phyloP scores from a whole-genome alignment of 1,140 invertebrate species.

The Ooceraea biroi region DNA sequence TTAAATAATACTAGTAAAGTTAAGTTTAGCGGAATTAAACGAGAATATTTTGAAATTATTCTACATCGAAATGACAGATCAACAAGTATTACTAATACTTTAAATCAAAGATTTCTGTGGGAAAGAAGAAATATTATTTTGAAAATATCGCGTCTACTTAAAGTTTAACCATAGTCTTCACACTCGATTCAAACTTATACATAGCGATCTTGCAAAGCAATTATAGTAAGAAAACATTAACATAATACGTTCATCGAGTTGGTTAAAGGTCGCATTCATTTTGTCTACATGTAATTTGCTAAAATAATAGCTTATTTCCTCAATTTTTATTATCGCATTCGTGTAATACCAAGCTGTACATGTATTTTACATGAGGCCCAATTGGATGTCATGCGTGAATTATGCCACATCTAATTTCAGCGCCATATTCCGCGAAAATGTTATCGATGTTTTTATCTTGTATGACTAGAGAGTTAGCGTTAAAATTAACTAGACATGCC shows the following conservation, averaged over 20 bases:
- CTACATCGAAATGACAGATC: not conserved
- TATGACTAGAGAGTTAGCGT: conserved; percentile 57
- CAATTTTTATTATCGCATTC: conserved; percentile 17
- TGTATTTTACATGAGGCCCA: conserved; percentile 46
- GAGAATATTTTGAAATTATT: not conserved
- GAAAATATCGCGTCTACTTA: not conserved
- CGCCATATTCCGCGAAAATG: conserved; percentile 28
- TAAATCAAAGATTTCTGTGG: not conserved
- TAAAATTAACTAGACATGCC: conserved; percentile 69
- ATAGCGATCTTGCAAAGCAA: conserved; percentile 3
- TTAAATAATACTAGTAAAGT: not conserved
- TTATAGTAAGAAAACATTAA: conserved; percentile 23
- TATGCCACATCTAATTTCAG: conserved; percentile 58
- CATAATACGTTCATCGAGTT: conserved; percentile 30
- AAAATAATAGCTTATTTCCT: conserved; percentile 19
- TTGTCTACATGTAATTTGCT: not conserved
- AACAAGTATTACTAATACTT: not conserved
- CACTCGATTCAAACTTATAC: conserved; percentile 15
- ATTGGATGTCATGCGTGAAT: conserved; percentile 49
- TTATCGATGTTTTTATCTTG: conserved; percentile 63
- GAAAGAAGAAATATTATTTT: not conserved
- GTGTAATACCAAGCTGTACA: not conserved
- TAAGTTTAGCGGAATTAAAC: not conserved
- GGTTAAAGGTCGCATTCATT: conserved; percentile 21
- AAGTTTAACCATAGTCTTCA: not conserved